phyloP scores from a whole-genome alignment of 2,113 vertebrate genomes.

The Herpailurus yagouaroundi region DNA sequence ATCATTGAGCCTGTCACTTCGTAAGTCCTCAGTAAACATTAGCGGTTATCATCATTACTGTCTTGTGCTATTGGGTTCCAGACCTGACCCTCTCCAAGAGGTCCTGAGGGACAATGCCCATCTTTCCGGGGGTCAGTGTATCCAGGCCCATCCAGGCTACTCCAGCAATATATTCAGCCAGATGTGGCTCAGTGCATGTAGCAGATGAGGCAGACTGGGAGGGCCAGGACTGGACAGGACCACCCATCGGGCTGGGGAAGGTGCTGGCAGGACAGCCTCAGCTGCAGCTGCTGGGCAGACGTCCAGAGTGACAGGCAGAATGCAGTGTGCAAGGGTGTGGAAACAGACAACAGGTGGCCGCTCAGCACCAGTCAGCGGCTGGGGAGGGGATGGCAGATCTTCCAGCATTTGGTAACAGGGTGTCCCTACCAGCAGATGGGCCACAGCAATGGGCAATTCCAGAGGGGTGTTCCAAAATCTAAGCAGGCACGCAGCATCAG shows the following conservation, averaged over 20 bases:
- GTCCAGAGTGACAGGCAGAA: slow-evolving; percentile 61
- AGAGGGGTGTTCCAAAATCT: not conserved
- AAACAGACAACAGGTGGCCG: slow-evolving; percentile 70
- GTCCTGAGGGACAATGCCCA: not conserved
- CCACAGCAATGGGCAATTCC: not conserved
- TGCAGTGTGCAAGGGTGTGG: slow-evolving; percentile 2
- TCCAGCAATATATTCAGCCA: not conserved
- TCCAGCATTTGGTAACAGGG: slow-evolving; percentile 1
- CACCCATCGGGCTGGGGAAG: slow-evolving; percentile 65
- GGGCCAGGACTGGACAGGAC: not conserved
- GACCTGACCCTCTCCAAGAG: not conserved
- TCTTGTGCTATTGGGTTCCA: not conserved
- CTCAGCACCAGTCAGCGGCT: not conserved
- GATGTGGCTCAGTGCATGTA: slow-evolving; percentile 8
- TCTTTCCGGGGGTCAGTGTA: not conserved
- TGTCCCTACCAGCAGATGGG: slow-evolving; percentile 45
- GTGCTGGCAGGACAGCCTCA: slow-evolving; percentile 62
- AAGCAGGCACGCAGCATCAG: not conserved
- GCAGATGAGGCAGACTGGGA: slow-evolving; percentile 30
- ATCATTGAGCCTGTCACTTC: not conserved
- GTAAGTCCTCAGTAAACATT: not conserved
- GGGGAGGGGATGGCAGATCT: not conserved
- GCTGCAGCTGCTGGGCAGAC: slow-evolving; percentile 75
- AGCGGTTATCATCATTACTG: not conserved
- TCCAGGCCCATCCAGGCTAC: not conserved